Percentiles rank a stretch among this genome's conserved stretches.
phyloP scores from a whole-genome alignment of 2,113 vertebrate genomes.

The Rhinoderma darwinii region DNA sequence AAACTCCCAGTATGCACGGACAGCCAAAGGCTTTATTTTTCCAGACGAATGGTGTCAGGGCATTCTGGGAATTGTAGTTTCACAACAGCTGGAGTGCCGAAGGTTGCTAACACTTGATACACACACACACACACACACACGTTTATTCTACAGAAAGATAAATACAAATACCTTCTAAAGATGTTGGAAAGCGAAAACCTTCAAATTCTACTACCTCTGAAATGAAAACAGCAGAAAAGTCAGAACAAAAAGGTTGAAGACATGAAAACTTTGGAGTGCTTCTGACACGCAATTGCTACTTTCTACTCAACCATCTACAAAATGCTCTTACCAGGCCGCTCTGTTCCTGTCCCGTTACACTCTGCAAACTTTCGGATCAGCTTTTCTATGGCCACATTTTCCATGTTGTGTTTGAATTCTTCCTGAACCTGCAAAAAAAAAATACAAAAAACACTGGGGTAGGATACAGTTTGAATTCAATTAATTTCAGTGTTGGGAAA shows the following conservation, averaged over 20 bases:
- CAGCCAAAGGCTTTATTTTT: no score
- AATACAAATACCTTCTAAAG: constrained; percentile 79
- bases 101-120: no score
- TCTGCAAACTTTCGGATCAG: constrained; percentile 88
- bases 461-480: not conserved
- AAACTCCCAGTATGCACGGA: no score
- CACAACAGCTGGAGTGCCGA: no score
- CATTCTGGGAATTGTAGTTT: no score
- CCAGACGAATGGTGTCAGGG: no score
- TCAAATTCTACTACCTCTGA: constrained; percentile 86
- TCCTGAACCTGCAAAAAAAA: constrained; percentile 82
- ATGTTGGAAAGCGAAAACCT: constrained; percentile 75
- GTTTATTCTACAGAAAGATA: no score
- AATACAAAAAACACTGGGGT: fast-evolving
- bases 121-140: no score
- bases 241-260: not conserved
- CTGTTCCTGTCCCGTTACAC: constrained; percentile 88
- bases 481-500: no score
- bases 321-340: constrained; percentile 81
- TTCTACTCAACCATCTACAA: not conserved
- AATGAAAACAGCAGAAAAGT: constrained; percentile 8
- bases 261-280: not conserved
- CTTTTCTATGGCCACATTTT: constrained; percentile 88
- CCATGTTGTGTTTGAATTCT: constrained; percentile 96
- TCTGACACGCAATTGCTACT: not conserved